Evolutionary conservation across 2,797 vertebrate species (phyloP).

Genomic region (Propithecus deckenii): DNA sequence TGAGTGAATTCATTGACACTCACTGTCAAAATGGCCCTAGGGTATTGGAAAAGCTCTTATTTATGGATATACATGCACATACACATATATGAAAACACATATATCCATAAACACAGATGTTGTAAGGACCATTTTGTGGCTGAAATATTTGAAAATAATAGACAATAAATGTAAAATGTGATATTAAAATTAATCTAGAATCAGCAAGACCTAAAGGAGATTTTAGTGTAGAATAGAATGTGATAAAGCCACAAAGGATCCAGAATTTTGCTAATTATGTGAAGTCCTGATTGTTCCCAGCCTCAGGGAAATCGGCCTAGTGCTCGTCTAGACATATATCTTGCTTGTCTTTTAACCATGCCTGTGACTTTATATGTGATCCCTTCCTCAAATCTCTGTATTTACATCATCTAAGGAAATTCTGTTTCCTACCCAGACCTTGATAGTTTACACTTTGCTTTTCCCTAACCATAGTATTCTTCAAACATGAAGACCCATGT

Average conservation of each 20-base stretch:
- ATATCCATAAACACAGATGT: not conserved
- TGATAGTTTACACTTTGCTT: not conserved
- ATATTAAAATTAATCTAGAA: slow-evolving; percentile 36
- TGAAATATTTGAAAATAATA: slow-evolving; percentile 51
- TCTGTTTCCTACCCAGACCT: not conserved
- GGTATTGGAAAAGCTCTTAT: not conserved
- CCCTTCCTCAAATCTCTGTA: not conserved
- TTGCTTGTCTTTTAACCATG: not conserved
- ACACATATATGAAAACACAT: not conserved
- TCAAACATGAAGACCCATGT: not conserved
- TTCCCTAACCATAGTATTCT: not conserved
- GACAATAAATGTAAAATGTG: not conserved
- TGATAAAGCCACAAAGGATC: slow-evolving; percentile 36
- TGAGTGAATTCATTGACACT: slow-evolving; percentile 44
- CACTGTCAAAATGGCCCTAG: not conserved
- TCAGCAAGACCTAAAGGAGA: not conserved
- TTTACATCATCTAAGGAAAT: not conserved
- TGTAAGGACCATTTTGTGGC: not conserved
- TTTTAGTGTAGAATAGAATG: slow-evolving; percentile 38
- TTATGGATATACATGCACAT: not conserved
- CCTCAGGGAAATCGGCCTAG: slow-evolving; percentile 51
- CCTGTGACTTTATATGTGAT: not conserved
- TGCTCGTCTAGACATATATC: not conserved
- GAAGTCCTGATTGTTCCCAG: slow-evolving; percentile 52
- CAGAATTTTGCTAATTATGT: slow-evolving; percentile 51